Base-by-base conservation (phyloP, 2,888 invertebrate genomes). In the Macaria liturata region DNA sequence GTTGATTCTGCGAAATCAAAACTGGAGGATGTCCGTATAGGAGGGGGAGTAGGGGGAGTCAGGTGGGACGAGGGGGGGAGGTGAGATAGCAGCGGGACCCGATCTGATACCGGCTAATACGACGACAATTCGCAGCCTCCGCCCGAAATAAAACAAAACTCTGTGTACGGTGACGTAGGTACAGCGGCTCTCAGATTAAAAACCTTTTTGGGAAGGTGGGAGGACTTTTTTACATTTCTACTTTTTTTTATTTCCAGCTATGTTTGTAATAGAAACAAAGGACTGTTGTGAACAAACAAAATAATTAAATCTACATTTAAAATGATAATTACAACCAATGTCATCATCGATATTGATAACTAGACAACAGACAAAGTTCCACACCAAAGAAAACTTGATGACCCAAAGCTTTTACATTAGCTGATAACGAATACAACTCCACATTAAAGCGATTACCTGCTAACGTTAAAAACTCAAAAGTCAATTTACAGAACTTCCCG, bases 101-200 rank as follows among this genome's bases (percentile, higher is more conserved):
- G 80, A 81, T 83, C 82, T 79, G 83, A 85, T 84, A 83, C 75
- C 72, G 75, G 73, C 78, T 84, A 85, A 83, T 83, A 84, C 81
- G 86, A 85, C 82, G 83, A 85, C 86, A 83, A 82, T 85, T 86
- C 82, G 84, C 84, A 83, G 71, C 77, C 80, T 82, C 76, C 83
- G 44, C 43, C 58, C 51, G 48, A 62, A 61, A 65, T 60, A 62
- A 60, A 62, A 62, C 53, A 61, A 50, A 61, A 60, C 37, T 51
- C 54, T 43, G 42, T 48, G 46, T 49, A 53, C 59, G 51, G 49
- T 52, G 55, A 54, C 47, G 50, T 44, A 50, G 58, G 49, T 50
- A 54, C 45, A 53, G 37, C 47, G 32, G 34, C 34, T 34, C 37
- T 40, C 39, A 42, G 9, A n/a, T 53, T 39, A 40, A 8, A 4